phyloP scores from a whole-genome alignment of 2,797 vertebrate genomes.

The Sylvia borin region DNA sequence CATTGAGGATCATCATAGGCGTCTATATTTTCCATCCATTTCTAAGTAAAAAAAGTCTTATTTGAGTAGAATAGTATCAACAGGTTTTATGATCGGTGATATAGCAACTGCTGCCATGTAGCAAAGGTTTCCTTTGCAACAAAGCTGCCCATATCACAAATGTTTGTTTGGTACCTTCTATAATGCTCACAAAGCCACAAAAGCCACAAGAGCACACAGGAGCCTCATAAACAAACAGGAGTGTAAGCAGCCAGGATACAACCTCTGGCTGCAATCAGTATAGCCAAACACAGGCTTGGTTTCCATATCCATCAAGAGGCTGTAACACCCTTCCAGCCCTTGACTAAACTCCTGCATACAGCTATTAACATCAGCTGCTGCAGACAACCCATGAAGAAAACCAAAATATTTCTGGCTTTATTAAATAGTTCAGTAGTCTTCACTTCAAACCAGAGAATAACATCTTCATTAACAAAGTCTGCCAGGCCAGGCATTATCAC shows the following conservation, averaged over 20 bases:
- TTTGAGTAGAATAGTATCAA: neutral
- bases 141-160: neutral
- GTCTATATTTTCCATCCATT: neutral
- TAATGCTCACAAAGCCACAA: neutral
- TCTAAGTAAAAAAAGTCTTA: neutral
- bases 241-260: neutral
- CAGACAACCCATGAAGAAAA: neutral
- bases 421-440: neutral
- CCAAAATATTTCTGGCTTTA: neutral
- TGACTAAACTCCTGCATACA: neutral
- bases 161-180: neutral
- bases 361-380: neutral
- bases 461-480: neutral
- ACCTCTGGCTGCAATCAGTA: neutral
- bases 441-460: neutral
- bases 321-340: neutral
- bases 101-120: neutral
- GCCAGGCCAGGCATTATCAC: neutral
- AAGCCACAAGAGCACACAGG: neutral
- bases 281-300: neutral
- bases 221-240: slow-evolving; percentile 15
- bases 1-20: neutral
- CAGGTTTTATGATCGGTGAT: neutral
- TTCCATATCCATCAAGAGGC: neutral
- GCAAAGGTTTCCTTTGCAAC: neutral